phyloP scores from a whole-genome alignment of 2,113 vertebrate genomes.

The Vicugna pacos region DNA sequence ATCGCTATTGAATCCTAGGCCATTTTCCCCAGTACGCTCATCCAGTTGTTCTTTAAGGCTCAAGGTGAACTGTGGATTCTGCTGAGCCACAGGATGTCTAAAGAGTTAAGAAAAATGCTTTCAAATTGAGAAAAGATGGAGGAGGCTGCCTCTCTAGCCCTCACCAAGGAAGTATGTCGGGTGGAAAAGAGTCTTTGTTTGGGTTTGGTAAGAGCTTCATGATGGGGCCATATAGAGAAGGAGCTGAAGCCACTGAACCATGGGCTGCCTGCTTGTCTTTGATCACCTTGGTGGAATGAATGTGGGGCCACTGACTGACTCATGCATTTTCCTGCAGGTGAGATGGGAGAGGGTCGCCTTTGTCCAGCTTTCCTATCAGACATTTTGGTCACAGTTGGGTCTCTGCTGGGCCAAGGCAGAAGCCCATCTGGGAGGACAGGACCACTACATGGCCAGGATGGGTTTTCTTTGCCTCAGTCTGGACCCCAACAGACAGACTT shows the following conservation, averaged over 20 bases:
- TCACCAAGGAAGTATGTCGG: neutral
- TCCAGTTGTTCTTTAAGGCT: conserved; percentile 7
- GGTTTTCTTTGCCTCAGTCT: neutral
- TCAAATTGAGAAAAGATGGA: neutral
- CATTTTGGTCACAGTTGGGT: neutral
- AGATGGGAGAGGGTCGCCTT: neutral
- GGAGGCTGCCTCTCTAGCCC: neutral
- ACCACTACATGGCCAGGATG: neutral
- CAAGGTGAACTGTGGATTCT: neutral
- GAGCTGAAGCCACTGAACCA: neutral
- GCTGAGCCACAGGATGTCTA: neutral
- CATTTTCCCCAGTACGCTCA: neutral
- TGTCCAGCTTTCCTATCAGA: neutral
- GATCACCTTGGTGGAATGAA: neutral
- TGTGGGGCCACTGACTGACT: neutral
- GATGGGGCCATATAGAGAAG: neutral
- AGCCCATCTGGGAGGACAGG: neutral
- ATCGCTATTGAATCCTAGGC: neutral
- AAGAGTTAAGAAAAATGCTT: conserved; percentile 39
- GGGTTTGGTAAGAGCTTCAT: neutral
- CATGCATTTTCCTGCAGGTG: neutral
- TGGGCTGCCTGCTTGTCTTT: neutral
- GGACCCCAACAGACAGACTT: neutral
- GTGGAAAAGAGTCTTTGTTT: neutral
- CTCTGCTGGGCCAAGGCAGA: neutral